Conservation (phyloP, 2,888 invertebrate species). For the Sclerodermus sp. region DNA sequence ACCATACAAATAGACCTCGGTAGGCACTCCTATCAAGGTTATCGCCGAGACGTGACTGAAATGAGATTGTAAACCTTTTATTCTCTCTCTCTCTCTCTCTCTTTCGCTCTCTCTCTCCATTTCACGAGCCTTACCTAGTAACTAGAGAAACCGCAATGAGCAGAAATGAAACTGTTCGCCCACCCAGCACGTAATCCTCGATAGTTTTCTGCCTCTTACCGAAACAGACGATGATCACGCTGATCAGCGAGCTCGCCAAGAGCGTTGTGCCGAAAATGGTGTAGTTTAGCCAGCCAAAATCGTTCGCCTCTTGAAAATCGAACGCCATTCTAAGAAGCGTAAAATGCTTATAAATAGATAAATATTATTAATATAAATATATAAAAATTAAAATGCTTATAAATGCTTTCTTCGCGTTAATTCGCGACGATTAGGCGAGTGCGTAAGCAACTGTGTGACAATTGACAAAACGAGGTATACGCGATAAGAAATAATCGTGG, state of each 20-base stretch:
- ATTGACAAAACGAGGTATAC: no score
- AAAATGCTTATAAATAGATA: no score
- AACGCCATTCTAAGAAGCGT: background rate
- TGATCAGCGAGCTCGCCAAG: slow-evolving; percentile 60
- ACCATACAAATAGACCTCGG: slow-evolving; percentile 72
- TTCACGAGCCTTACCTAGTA: slow-evolving; percentile 65
- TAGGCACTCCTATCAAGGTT: slow-evolving; percentile 71
- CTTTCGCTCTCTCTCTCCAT: no score
- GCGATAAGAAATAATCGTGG: no score
- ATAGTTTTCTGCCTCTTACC: slow-evolving; percentile 64
- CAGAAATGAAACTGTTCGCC: slow-evolving; percentile 69
- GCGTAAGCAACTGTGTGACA: no score
- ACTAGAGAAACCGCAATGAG: slow-evolving; percentile 73
- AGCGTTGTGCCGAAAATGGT: slow-evolving; percentile 60
- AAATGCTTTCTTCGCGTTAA: no score
- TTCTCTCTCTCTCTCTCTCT: no score
- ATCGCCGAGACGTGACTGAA: slow-evolving; percentile 71
- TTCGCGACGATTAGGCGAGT: no score
- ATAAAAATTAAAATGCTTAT: no score
- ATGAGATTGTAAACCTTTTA: slow-evolving; percentile 15
- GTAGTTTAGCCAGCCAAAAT: slow-evolving; percentile 62
- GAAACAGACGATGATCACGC: slow-evolving; percentile 63
- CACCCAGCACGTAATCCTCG: slow-evolving; percentile 70
- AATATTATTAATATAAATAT: no score
- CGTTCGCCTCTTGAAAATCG: slow-evolving; percentile 18